Evolutionary conservation across 2,797 vertebrate species (phyloP).

Genomic region (Neopelma chrysocephalum): DNA sequence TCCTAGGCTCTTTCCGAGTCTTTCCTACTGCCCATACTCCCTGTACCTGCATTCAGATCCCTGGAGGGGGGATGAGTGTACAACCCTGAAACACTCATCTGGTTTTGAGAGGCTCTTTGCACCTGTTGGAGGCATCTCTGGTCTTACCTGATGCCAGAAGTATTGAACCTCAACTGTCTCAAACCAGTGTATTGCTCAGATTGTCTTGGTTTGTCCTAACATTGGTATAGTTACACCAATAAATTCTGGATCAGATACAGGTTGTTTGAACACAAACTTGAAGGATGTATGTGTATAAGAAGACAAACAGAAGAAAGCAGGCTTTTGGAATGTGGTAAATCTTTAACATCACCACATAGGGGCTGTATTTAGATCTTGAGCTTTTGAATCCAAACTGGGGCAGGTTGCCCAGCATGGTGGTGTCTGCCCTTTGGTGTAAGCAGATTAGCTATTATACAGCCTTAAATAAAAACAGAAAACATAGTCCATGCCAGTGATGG

Average conservation of each 20-base stretch:
- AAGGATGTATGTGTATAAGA: neutral
- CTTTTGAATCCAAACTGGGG: neutral
- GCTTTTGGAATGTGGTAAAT: neutral
- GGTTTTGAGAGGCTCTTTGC: neutral
- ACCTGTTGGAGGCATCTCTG: neutral
- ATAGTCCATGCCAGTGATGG: neutral
- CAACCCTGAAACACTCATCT: neutral
- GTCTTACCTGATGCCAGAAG: neutral
- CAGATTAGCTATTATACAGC: neutral
- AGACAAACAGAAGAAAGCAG: neutral
- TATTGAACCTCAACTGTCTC: neutral
- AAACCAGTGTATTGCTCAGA: neutral
- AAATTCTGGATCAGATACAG: neutral
- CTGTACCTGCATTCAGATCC: neutral
- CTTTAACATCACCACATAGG: neutral
- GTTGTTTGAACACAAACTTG: neutral
- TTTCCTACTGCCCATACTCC: neutral
- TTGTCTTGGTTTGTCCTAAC: neutral
- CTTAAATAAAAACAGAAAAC: neutral
- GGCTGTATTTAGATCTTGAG: neutral
- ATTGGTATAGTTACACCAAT: neutral
- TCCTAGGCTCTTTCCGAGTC: neutral
- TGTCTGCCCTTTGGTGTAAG: neutral
- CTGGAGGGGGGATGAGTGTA: neutral
- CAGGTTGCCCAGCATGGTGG: neutral